These are phyloP conservation scores for Uropetala carovei DNA, from an alignment of 2,888 invertebrate genomes.

Conservation along the genomic window DNA sequence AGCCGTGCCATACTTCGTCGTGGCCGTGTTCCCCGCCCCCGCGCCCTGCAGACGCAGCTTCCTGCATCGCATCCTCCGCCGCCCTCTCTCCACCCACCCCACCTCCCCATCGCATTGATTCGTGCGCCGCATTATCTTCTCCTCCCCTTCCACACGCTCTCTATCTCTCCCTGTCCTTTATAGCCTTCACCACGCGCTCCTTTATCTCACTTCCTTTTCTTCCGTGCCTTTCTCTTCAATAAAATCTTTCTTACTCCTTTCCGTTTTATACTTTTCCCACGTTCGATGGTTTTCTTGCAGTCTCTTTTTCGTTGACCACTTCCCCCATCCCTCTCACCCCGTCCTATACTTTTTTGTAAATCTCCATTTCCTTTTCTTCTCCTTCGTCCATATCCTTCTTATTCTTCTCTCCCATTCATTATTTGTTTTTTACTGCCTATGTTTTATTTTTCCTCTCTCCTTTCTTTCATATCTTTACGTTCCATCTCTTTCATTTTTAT, in stretches of 20 bases:
- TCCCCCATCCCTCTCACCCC: too few species aligned
- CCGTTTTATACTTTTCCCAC: not conserved
- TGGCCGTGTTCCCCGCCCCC: slow-evolving; percentile 16
- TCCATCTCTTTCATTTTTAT: too few species aligned
- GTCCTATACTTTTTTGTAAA: too few species aligned
- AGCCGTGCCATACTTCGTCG: slow-evolving; percentile 22
- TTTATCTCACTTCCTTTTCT: not conserved
- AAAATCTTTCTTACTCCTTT: not conserved
- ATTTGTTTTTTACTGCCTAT: too few species aligned
- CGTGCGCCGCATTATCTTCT: not conserved
- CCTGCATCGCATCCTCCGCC: not conserved
- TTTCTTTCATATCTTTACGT: too few species aligned
- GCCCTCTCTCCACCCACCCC: not conserved
- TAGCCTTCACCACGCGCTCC: not conserved
- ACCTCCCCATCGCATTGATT: not conserved
- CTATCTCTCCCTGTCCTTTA: not conserved
- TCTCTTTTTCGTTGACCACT: too few species aligned
- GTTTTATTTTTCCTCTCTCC: too few species aligned
- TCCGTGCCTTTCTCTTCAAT: not conserved
- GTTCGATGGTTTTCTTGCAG: not conserved
- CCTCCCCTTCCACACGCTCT: not conserved
- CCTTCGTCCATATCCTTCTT: too few species aligned
- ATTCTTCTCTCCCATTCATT: too few species aligned
- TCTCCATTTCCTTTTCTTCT: too few species aligned
- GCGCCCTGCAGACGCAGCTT: not conserved